phyloP scores from a whole-genome alignment of 2,888 invertebrate species.

The Sphinx pinastri region DNA sequence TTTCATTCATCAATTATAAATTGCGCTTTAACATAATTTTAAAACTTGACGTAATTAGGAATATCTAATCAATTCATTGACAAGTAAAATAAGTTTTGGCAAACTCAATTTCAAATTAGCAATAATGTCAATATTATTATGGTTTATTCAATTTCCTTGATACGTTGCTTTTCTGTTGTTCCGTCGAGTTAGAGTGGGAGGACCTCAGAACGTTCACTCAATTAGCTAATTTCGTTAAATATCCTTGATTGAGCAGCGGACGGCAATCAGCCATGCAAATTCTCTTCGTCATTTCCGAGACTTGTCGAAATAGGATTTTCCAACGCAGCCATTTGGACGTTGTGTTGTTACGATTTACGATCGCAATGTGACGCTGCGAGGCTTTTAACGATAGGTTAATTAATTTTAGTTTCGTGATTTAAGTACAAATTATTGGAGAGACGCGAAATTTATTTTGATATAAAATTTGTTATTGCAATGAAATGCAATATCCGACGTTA shows the following conservation, averaged over 20 bases:
- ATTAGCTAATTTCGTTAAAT: conserved; percentile 84
- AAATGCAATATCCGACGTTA: too few species aligned
- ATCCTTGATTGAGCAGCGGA: conserved; percentile 83
- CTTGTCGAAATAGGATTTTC: conserved; percentile 58
- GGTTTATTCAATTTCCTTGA: conserved; percentile 69
- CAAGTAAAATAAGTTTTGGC: neutral
- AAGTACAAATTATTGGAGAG: neutral
- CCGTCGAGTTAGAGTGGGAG: conserved; percentile 47
- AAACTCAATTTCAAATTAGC: conserved; percentile 43
- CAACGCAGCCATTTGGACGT: conserved; percentile 45
- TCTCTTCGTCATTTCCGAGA: conserved; percentile 65
- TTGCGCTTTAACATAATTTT: too few species aligned
- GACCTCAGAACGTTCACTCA: conserved; percentile 74
- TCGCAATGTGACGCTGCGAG: conserved; percentile 23
- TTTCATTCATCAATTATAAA: too few species aligned
- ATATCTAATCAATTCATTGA: too few species aligned
- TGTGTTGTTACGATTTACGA: conserved; percentile 24
- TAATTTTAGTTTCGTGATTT: neutral
- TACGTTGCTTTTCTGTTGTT: conserved; percentile 69
- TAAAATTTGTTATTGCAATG: too few species aligned
- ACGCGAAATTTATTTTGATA: neutral
- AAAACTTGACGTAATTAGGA: too few species aligned
- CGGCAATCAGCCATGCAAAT: conserved; percentile 84
- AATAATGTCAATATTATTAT: conserved; percentile 60
- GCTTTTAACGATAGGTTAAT: neutral